phyloP scores from a whole-genome alignment of 1,140 invertebrate genomes.

The Ectropis grisescens region DNA sequence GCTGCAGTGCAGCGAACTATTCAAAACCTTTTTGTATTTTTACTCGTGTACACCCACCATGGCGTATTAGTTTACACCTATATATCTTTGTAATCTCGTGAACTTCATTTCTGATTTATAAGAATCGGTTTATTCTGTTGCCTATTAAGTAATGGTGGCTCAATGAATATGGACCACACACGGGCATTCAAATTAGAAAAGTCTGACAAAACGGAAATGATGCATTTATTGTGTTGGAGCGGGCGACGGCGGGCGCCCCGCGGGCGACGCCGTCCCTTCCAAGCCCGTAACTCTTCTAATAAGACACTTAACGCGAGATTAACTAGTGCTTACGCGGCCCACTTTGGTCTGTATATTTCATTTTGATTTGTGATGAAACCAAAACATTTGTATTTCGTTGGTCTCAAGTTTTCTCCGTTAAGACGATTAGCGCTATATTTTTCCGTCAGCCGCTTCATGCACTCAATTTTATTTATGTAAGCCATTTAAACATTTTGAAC shows the following conservation, averaged over 20 bases:
- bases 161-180: constrained; percentile 43
- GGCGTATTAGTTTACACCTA: constrained; percentile 10
- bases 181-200: constrained; percentile 46
- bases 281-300: constrained; percentile 52
- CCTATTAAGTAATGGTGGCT: constrained; percentile 28
- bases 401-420: constrained; percentile 20
- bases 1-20: constrained; percentile 2
- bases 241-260: constrained; percentile 29
- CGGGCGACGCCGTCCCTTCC: constrained; percentile 46
- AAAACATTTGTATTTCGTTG: constrained; percentile 19
- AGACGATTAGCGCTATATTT: constrained; percentile 29
- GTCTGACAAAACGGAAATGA: constrained; percentile 48
- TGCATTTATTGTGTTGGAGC: constrained; percentile 48
- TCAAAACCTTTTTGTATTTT: constrained; percentile 1
- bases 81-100: constrained; percentile 3
- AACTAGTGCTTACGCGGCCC: constrained; percentile 35
- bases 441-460: constrained; percentile 10
- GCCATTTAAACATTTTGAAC: too few relatives aligned
- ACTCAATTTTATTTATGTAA: too few relatives aligned
- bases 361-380: constrained; percentile 42
- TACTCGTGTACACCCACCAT: too few relatives aligned
- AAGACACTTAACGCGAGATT: constrained; percentile 47
- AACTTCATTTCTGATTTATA: constrained; percentile 22
- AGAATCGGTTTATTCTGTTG: constrained; percentile 4
- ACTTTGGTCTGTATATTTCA: constrained; percentile 38